A percentile compares a stretch with the other conserved stretches of the same genome.
phyloP scores from a whole-genome alignment of 1,140 invertebrate genomes.

The Cydia strobilella region DNA sequence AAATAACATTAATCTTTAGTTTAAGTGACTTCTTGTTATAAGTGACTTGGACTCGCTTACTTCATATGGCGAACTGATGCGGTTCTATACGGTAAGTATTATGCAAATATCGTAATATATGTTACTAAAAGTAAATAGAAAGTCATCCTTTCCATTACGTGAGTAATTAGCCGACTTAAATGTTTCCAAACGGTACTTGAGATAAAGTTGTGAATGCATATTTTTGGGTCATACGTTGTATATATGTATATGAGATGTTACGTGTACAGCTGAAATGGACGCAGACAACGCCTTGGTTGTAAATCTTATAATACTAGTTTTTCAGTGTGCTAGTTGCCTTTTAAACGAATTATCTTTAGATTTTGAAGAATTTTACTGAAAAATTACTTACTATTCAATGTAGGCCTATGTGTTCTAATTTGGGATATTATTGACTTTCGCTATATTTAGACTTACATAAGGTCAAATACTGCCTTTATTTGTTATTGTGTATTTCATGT shows the following conservation, averaged over 20 bases:
- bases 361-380: not conserved
- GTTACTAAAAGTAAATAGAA: not conserved
- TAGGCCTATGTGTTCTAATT: too few relatives aligned
- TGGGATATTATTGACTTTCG: too few relatives aligned
- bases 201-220: not conserved
- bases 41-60: not conserved
- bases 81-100: slow-evolving; percentile 3
- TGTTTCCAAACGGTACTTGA: not conserved
- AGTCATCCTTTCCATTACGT: not conserved
- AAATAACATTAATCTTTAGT: not conserved
- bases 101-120: not conserved
- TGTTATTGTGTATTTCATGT: too few relatives aligned
- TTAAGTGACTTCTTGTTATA: not conserved
- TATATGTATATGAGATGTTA: slow-evolving; percentile 12
- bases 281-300: slow-evolving; percentile 1
- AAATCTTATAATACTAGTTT: not conserved
- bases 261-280: not conserved
- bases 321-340: not conserved
- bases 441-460: too few relatives aligned
- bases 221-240: slow-evolving; percentile 5
- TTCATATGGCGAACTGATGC: not conserved
- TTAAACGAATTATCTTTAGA: not conserved
- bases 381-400: too few relatives aligned
- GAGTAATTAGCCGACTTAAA: not conserved
- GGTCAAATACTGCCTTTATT: too few relatives aligned